Conservation (phyloP, 2,888 invertebrate genomes). For the Rhorus exstirpatorius region DNA sequence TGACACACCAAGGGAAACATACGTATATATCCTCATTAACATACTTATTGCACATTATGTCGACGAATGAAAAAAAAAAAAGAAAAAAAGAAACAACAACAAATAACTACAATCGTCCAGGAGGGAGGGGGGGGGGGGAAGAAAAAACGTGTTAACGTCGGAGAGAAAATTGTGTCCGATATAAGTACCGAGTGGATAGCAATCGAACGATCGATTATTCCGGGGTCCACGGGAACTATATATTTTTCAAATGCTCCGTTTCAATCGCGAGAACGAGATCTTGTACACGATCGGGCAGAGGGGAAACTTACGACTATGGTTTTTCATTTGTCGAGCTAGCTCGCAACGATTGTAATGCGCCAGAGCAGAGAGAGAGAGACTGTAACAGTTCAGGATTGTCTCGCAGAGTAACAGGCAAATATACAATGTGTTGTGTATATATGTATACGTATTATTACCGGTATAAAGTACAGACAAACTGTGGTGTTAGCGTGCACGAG, state of each 20-base stretch:
- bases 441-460: conserved; percentile 31
- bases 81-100: conserved; percentile 9
- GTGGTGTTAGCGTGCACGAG: conserved; percentile 49
- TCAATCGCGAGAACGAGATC: conserved; percentile 40
- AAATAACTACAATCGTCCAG: conserved; percentile 47
- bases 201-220: conserved; percentile 67
- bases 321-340: conserved; percentile 29
- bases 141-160: conserved; percentile 46
- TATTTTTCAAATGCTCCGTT: conserved; percentile 29
- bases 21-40: conserved; percentile 44
- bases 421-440: background rate
- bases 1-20: too few relatives aligned
- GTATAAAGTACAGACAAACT: conserved; percentile 20
- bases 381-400: conserved; percentile 57
- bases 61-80: conserved; percentile 11
- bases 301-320: conserved; percentile 5
- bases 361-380: conserved; percentile 17
- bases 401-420: conserved; percentile 40
- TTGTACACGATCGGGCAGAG: conserved; percentile 61
- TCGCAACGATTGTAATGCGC: conserved; percentile 59
- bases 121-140: too few relatives aligned
- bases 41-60: conserved; percentile 52
- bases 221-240: conserved; percentile 6
- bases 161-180: conserved; percentile 62
- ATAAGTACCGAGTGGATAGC: conserved; percentile 67